Evolutionary conservation across 2,888 invertebrate genomes (phyloP).

Genomic region (Eremobia ochroleuca): DNA sequence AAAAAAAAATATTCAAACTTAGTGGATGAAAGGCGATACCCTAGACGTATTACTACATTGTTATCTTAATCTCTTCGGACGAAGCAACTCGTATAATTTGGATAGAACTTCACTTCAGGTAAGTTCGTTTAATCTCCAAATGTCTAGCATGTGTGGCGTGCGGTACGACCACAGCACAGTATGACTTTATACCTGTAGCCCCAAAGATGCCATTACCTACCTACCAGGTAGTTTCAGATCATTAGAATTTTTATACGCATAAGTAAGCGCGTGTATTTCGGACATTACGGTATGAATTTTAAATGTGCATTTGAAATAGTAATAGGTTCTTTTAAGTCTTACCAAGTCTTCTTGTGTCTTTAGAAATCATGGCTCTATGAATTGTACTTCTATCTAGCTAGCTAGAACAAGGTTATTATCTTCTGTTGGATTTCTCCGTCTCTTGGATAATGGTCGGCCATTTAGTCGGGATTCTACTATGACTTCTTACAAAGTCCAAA

Average conservation of each 20-base stretch:
- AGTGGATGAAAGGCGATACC: too few species aligned
- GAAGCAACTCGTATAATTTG: too few species aligned
- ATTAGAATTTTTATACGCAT: not conserved
- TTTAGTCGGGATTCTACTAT: not conserved
- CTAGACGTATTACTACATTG: too few species aligned
- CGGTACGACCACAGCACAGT: constrained; percentile 4
- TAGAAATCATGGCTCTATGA: not conserved
- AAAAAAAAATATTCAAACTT: too few species aligned
- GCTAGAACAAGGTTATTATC: not conserved
- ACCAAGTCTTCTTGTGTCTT: not conserved
- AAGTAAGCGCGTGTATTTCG: not conserved
- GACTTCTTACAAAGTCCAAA: not conserved
- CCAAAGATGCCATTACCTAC: not conserved
- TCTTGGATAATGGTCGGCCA: not conserved
- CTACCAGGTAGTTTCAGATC: not conserved
- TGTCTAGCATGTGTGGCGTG: constrained; percentile 37
- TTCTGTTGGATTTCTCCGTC: not conserved
- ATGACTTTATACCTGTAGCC: constrained; percentile 3
- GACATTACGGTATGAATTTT: not conserved
- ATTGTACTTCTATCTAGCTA: constrained; percentile 1
- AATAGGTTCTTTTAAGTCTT: not conserved
- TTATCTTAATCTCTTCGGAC: too few species aligned
- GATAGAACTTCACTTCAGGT: too few species aligned
- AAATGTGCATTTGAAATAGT: not conserved
- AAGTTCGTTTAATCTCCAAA: too few species aligned